phyloP scores from a whole-genome alignment of 2,797 vertebrate species.

The Chelon labrosus region DNA sequence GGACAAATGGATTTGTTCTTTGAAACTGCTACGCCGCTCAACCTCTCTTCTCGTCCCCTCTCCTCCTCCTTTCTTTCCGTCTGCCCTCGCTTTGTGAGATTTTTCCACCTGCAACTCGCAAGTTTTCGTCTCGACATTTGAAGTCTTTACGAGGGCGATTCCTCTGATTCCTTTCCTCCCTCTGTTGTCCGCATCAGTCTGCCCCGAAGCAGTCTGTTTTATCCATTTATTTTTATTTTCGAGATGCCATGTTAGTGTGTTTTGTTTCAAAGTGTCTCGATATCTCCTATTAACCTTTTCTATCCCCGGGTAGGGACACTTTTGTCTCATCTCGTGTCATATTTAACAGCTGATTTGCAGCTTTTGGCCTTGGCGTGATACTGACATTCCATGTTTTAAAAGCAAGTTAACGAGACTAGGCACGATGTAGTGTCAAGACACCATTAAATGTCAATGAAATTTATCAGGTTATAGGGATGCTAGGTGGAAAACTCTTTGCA shows the following conservation, averaged over 20 bases:
- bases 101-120: slow-evolving; percentile 51
- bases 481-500: too few species aligned
- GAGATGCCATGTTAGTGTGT: slow-evolving; percentile 24
- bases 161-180: slow-evolving; percentile 46
- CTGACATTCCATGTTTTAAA: neutral
- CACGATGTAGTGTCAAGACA: too few species aligned
- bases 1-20: slow-evolving; percentile 60
- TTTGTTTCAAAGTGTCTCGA: neutral
- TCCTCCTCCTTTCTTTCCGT: slow-evolving; percentile 3
- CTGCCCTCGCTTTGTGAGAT: slow-evolving; percentile 38
- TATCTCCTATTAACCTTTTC: neutral
- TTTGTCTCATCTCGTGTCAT: neutral
- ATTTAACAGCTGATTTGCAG: neutral
- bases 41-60: slow-evolving; percentile 7
- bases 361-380: neutral
- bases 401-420: neutral
- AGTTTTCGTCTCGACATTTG: slow-evolving; percentile 48
- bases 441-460: too few species aligned
- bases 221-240: slow-evolving; percentile 32
- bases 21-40: slow-evolving; percentile 37
- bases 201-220: slow-evolving; percentile 20
- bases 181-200: slow-evolving; percentile 43
- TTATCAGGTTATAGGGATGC: too few species aligned
- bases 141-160: slow-evolving; percentile 23
- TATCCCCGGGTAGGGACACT: neutral